These are phyloP conservation scores for Drosophila novamexicana DNA, from an alignment of 1,140 invertebrate species.

Conservation along the genomic window DNA sequence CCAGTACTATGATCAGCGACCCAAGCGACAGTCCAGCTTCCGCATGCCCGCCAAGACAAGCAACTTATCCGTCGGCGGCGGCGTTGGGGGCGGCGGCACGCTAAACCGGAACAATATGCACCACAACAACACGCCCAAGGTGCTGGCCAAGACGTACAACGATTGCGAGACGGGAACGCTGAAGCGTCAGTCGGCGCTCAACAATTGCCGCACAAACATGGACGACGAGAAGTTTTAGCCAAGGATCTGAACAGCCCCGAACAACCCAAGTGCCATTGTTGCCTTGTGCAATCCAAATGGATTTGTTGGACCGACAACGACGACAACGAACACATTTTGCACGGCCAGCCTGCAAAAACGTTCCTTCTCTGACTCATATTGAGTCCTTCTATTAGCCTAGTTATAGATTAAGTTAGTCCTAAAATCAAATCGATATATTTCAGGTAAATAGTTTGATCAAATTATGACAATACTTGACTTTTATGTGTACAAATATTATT, in stretches of 20 bases:
- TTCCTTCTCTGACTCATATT: slow-evolving; percentile 78
- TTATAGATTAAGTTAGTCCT: slow-evolving; percentile 22
- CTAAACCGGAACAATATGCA: slow-evolving; percentile 87
- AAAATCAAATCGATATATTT: not conserved
- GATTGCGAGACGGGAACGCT: slow-evolving; percentile 92
- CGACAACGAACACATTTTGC: slow-evolving; percentile 57
- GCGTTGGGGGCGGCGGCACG: slow-evolving; percentile 62
- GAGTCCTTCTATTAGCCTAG: slow-evolving; percentile 60
- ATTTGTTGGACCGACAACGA: slow-evolving; percentile 40
- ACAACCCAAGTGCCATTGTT: slow-evolving; percentile 64
- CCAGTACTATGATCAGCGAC: slow-evolving; percentile 84
- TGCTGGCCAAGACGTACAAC: slow-evolving; percentile 85
- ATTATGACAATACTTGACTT: not conserved
- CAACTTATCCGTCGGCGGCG: slow-evolving; percentile 84
- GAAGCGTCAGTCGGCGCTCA: slow-evolving; percentile 89
- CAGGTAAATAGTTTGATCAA: slow-evolving; percentile 2
- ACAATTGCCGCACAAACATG: slow-evolving; percentile 83
- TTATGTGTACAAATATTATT: slow-evolving; percentile 6
- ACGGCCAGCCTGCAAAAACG: slow-evolving; percentile 55
- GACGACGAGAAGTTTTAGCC: slow-evolving; percentile 83
- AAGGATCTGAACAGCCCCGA: not conserved
- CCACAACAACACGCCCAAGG: slow-evolving; percentile 88
- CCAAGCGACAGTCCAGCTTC: slow-evolving; percentile 86
- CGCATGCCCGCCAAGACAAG: slow-evolving; percentile 85
- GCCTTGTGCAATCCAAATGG: slow-evolving; percentile 49